Conservation (phyloP, 2,888 invertebrate genomes). For the Euzetes globulus region DNA sequence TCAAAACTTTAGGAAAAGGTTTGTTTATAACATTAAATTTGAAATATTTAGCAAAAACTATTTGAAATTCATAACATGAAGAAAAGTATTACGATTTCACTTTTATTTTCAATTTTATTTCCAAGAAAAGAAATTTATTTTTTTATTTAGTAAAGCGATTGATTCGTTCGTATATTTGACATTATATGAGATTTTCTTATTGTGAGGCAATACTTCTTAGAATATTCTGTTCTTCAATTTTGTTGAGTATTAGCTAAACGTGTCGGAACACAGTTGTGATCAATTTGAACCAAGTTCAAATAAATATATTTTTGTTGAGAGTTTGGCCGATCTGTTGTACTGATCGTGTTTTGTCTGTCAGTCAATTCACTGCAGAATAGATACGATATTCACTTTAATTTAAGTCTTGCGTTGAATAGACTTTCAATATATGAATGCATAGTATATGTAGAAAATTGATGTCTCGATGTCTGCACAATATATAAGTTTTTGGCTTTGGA, state of each 20-base stretch:
- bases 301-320: too few species aligned
- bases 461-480: background rate
- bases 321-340: too few species aligned
- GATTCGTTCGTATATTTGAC: background rate
- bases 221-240: too few species aligned
- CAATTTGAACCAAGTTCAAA: too few species aligned
- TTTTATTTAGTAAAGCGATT: background rate
- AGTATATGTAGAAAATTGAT: background rate
- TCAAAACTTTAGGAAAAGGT: background rate
- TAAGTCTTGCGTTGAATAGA: too few species aligned
- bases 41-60: background rate
- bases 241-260: too few species aligned
- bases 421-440: background rate
- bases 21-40: background rate
- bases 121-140: background rate
- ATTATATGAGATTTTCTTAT: conserved; percentile 13
- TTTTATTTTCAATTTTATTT: background rate
- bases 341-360: too few species aligned
- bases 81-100: background rate
- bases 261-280: too few species aligned
- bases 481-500: background rate
- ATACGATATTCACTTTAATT: too few species aligned
- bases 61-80: background rate
- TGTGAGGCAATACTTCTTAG: background rate
- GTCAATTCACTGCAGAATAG: too few species aligned